phyloP scores from a whole-genome alignment of 2,888 invertebrate genomes.

The Leptinotarsa rubiginosa region DNA sequence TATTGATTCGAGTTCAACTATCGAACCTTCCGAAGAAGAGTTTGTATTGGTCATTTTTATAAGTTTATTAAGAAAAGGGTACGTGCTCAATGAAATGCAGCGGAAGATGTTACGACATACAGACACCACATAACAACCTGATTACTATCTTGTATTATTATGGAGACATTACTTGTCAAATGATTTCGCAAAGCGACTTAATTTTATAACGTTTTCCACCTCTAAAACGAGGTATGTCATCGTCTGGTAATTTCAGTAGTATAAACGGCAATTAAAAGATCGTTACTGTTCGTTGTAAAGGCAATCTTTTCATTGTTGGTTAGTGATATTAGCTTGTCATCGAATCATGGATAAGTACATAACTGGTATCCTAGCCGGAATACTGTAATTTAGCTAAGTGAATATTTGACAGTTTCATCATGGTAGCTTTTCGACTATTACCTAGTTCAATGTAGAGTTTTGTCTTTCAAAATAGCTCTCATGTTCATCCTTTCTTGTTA shows the following conservation, averaged over 20 bases:
- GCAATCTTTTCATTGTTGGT: not conserved
- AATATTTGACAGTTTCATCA: not conserved
- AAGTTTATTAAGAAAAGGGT: too few relatives aligned
- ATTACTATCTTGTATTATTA: constrained; percentile 56
- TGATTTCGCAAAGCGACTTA: constrained; percentile 50
- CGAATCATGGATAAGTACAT: not conserved
- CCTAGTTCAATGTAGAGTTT: too few relatives aligned
- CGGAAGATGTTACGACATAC: not conserved
- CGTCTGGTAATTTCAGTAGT: constrained; percentile 22
- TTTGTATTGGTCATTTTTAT: too few relatives aligned
- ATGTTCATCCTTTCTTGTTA: too few relatives aligned
- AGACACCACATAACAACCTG: constrained; percentile 44
- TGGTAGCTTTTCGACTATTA: not conserved
- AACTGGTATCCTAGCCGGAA: too few relatives aligned
- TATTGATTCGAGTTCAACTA: too few relatives aligned
- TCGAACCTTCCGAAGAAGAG: too few relatives aligned
- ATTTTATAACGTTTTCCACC: constrained; percentile 13
- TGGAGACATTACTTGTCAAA: constrained; percentile 55
- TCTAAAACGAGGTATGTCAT: constrained; percentile 19
- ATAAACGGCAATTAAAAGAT: constrained; percentile 22
- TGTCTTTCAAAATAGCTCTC: too few relatives aligned
- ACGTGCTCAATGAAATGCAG: not conserved
- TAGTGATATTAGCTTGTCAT: not conserved
- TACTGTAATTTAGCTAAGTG: too few relatives aligned
- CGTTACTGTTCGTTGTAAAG: not conserved